Base-by-base conservation (phyloP, 92 coral and sea anemone genomes). In the Diadumene lineata region DNA sequence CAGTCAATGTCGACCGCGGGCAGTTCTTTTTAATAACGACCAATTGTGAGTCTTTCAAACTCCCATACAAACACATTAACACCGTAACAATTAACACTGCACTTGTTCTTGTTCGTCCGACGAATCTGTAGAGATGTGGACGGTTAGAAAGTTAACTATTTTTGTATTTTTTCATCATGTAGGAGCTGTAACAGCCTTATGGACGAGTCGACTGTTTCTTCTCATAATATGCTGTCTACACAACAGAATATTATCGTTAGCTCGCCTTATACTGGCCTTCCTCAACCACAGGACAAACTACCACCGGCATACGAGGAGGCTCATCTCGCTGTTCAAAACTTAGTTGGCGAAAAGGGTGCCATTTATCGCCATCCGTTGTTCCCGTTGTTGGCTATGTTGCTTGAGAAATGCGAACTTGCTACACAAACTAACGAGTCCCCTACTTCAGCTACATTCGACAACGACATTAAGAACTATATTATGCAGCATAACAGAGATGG, bases 31-130 rank as follows among this genome's bases (percentile, higher is more conserved):
- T 91, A 89, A 91, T 90, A 94, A 92, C 84, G 92, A 91, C 97
- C 97, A 94, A 94, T 94, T 94, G 98, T 94, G 82, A 92, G 90
- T 87, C 97, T 92, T 92, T 90, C 97, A 88, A 88, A 86, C 92
- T 91, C 90, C 88, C 97, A 80, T 84, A 91, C 97, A 91, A 91
- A 91, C 97, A 91, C 97, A 91, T 91, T 91, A 91, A 88, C 97
- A 87, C 90, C 78, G 88, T 66, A 75, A 84, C 86, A 86, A 87
- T 91, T 84, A 87, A 75, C 92, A 84, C 82, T 83, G 84, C 92
- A 77, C 86, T 87, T 91, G 74, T 83, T 81, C 84, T 84, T 84
- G 86, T 92, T 81, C 87, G 86, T 83, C 88, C 75, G 88, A 64
- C 56, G 68, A 84, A 74, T 57, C 83, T 71, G 60, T 56, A 68